Conservation (phyloP, 2,113 vertebrate species). For the Spea bombifrons region DNA sequence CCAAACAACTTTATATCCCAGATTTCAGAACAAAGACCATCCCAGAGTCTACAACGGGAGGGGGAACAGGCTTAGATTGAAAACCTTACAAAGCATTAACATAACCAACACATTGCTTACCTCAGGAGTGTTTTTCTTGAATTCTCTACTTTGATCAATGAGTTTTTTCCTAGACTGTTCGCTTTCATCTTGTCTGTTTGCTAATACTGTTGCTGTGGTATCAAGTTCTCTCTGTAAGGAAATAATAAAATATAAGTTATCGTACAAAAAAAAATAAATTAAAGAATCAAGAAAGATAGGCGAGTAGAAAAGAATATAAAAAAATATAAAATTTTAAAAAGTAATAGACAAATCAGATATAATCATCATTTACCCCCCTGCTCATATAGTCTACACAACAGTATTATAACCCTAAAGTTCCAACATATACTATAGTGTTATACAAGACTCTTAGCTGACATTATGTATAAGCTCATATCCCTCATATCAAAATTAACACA, state of each 20-base stretch:
- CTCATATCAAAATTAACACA: too few relatives aligned
- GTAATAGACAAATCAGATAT: not conserved
- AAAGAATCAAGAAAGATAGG: not conserved
- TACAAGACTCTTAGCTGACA: too few relatives aligned
- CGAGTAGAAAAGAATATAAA: not conserved
- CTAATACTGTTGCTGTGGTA: constrained; percentile 92
- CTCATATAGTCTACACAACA: too few relatives aligned
- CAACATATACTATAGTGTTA: too few relatives aligned
- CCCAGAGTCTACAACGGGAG: too few relatives aligned
- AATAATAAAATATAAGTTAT: constrained; percentile 48
- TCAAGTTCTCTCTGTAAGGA: constrained; percentile 88
- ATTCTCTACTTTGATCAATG: constrained; percentile 97
- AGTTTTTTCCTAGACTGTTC: constrained; percentile 97
- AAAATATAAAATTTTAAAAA: not conserved
- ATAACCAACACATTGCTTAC: constrained; percentile 65
- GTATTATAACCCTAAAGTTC: too few relatives aligned
- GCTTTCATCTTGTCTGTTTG: constrained; percentile 98
- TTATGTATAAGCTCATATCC: too few relatives aligned
- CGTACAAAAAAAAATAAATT: constrained; percentile 1
- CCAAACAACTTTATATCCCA: too few relatives aligned
- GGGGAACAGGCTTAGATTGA: too few relatives aligned
- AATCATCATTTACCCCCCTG: too few relatives aligned
- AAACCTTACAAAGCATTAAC: too few relatives aligned
- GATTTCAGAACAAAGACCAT: too few relatives aligned
- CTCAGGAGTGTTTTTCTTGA: constrained; percentile 99